Conservation (phyloP, 2,797 vertebrate genomes). For the Peromyscus nudipes region DNA sequence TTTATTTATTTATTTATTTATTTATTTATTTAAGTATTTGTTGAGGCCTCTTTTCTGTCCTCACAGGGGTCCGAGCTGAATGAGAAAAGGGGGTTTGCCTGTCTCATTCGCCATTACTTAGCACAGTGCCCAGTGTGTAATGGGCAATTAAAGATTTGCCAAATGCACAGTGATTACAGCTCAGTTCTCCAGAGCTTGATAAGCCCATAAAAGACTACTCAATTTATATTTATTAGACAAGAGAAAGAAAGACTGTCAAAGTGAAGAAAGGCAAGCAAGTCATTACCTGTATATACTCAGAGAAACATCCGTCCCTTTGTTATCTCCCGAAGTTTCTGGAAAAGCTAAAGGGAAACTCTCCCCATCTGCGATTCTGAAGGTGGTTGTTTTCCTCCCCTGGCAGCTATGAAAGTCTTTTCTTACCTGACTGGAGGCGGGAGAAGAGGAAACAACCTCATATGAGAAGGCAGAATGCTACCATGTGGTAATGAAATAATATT, state of each 20-base stretch:
- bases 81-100: neutral
- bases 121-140: neutral
- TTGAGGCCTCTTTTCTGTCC: neutral
- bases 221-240: neutral
- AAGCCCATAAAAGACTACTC: neutral
- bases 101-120: neutral
- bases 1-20: neutral
- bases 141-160: conserved; percentile 40
- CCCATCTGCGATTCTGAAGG: conserved; percentile 19
- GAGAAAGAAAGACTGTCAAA: conserved; percentile 50
- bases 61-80: neutral
- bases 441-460: neutral
- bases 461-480: neutral
- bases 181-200: conserved; percentile 15
- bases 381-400: conserved; percentile 28
- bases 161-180: conserved; percentile 41
- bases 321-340: conserved; percentile 43
- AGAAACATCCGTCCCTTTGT: neutral
- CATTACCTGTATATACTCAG: neutral
- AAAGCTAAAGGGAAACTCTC: conserved; percentile 25
- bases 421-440: conserved; percentile 9
- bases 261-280: neutral
- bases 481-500: conserved; percentile 4
- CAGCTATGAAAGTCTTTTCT: conserved; percentile 30
- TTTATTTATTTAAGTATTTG: neutral